Base-by-base conservation (phyloP, 2,113 vertebrate species). In the Misgurnus anguillicaudatus region DNA sequence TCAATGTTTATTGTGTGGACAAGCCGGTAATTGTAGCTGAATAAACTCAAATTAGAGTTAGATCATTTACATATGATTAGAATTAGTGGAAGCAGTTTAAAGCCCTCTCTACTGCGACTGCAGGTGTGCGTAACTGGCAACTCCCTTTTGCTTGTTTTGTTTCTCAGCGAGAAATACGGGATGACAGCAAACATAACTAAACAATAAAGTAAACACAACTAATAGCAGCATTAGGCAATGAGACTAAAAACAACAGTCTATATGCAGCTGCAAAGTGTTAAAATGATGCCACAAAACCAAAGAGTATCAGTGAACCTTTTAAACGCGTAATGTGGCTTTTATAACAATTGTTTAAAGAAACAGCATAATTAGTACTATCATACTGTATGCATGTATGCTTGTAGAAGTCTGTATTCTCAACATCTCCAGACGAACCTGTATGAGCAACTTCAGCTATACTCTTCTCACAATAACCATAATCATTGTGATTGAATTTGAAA, bases 1-100 rank as follows among this genome's bases (percentile, higher is more conserved):
- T 94, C 93, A 93, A 93, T 95, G 94, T 95, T 95, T 93, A 95
- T 94, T 96, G 94, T 96, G 92, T 93, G 92, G 94, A 93, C 93
- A 94, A 94, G 93, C 93, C 87, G 88, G 90, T 94, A 93, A 94
- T 94, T 85, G 92, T 89, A 91, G 89, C 94, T 95, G 94, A 96
- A 94, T 94, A 93, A 95, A 94, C 94, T 95, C 93, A 92, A 94
- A 95, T 95, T 94, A 93, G 92, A 93, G 92, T 93, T 91, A 91
- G 93, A 92, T 91, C 87, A 95, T 97, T 95, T 95, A 91, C 95
- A 94, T 95, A 92, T 92, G 94, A 95, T 91, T 94, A 91, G 93
- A 91, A 91, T 89, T 68, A 86, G 92, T 91, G 94, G 92, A 93
- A 93, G 91, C 89, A 85, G 89, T 89, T 89, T 91, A 93, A 94